Conservation (phyloP, 2,888 invertebrate species). For the Erynnis tages region DNA sequence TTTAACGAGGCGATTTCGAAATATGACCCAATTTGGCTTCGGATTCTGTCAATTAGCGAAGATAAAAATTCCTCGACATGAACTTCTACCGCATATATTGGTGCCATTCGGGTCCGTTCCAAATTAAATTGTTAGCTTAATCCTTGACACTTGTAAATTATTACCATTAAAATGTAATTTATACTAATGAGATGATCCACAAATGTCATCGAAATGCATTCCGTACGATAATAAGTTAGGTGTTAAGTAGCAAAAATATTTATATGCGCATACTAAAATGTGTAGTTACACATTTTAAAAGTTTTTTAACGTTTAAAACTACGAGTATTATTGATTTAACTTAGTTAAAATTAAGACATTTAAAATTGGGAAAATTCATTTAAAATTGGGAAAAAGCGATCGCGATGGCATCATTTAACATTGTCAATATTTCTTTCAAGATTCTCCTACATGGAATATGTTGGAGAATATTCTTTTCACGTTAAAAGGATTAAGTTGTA, state of each 20-base stretch:
- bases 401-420: too few species aligned
- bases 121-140: constrained; percentile 7
- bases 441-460: neutral
- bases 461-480: constrained; percentile 1
- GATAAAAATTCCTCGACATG: constrained; percentile 9
- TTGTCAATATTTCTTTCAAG: neutral
- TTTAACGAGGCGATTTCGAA: constrained; percentile 14
- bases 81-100: neutral
- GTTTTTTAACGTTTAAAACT: too few species aligned
- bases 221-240: neutral
- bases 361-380: too few species aligned
- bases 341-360: too few species aligned
- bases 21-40: constrained; percentile 8
- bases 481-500: constrained; percentile 18
- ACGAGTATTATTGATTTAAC: too few species aligned
- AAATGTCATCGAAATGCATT: constrained; percentile 9
- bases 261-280: too few species aligned
- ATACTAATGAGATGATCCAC: constrained; percentile 8
- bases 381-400: too few species aligned
- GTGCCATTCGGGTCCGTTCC: neutral
- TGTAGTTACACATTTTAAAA: too few species aligned
- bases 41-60: constrained; percentile 1
- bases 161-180: constrained; percentile 3
- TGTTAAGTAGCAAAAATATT: neutral
- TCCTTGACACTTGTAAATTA: constrained; percentile 22